Conservation (phyloP, 37 sponge, comb jelly and placozoan genomes). For the Beroe ovata region DNA sequence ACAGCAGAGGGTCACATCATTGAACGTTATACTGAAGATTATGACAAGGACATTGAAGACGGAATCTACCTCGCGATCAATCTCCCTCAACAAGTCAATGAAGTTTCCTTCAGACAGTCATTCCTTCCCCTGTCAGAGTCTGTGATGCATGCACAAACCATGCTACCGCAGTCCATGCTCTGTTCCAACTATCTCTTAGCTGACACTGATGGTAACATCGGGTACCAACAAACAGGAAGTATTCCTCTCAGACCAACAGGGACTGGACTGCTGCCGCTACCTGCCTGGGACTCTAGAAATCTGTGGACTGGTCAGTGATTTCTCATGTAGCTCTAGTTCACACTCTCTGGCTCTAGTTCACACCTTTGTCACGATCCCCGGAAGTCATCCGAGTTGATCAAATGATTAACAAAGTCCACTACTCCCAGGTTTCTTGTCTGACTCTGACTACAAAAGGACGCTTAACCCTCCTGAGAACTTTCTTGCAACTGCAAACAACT, state of each 20-base stretch:
- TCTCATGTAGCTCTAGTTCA: too few species aligned
- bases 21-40: background rate
- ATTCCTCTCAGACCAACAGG: slow-evolving; percentile 22
- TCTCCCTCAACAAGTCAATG: background rate
- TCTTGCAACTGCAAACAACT: slow-evolving; percentile 56
- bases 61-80: slow-evolving; percentile 38
- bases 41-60: background rate
- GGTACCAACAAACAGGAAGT: slow-evolving; percentile 43
- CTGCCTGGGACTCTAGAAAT: slow-evolving; percentile 35
- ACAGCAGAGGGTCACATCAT: slow-evolving; percentile 34
- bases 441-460: slow-evolving; percentile 11
- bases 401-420: too few species aligned
- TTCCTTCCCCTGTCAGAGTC: slow-evolving; percentile 1
- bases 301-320: slow-evolving; percentile 39
- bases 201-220: slow-evolving; percentile 39
- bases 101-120: slow-evolving; percentile 11
- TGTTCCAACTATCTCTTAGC: slow-evolving; percentile 52
- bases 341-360: too few species aligned
- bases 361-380: too few species aligned
- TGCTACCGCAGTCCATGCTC: background rate
- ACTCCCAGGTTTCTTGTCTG: slow-evolving; percentile 13
- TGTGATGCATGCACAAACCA: background rate
- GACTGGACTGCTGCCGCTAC: slow-evolving; percentile 33
- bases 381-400: too few species aligned
- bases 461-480: slow-evolving; percentile 56